Evolutionary conservation across 1,140 invertebrate species (phyloP), one percentile per base, ranked within the genome.

Genomic region (Drosophila sp.): DNA sequence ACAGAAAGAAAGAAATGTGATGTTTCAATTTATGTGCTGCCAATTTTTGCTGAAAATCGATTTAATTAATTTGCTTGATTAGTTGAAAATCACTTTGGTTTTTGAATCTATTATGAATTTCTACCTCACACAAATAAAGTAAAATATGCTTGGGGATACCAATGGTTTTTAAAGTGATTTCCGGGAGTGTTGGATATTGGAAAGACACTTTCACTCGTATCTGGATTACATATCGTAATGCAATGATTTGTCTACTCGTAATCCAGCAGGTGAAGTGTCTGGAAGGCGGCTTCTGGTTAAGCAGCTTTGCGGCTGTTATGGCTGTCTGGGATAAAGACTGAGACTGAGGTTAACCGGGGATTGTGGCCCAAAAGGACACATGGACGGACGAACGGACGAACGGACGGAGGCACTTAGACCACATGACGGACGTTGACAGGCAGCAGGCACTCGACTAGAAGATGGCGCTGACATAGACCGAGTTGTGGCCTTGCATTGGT

Each of bases 401-500:
- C n/a, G 32, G 13, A 50, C 16, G 14, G 16, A 54, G 56, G 61
- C 70, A 82, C 79, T 82, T 76, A 63, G 72, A 51, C 62, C 80
- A 46, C 76, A 76, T 83, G 80, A 83, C 54, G 80, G 65, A 73
- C 64, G 69, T 72, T 84, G 80, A 84, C 78, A 84, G 73, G 45
- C 58, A 63, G 59, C 32, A 29, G 34, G 50, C 63, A 56, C 70
- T 62, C 51, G 58, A 66, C 36, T 41, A 58, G 67, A 65, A 74
- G 73, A 79, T 59, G 46, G 57, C 57, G 75, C 62, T 80, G 77
- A 63, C 76, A 70, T 74, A 70, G 66, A 40, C 18, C 25, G 9
- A 82, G 57, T 7, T 78, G 73, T 75, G 81, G 75, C 81, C 81
- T 87, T 87, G 81, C 77, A 65, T 75, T 70, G 79, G 74, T 58